These are phyloP conservation scores for Pogonomyrmex californicus DNA, from an alignment of 1,140 invertebrate genomes.

Conservation along the genomic window DNA sequence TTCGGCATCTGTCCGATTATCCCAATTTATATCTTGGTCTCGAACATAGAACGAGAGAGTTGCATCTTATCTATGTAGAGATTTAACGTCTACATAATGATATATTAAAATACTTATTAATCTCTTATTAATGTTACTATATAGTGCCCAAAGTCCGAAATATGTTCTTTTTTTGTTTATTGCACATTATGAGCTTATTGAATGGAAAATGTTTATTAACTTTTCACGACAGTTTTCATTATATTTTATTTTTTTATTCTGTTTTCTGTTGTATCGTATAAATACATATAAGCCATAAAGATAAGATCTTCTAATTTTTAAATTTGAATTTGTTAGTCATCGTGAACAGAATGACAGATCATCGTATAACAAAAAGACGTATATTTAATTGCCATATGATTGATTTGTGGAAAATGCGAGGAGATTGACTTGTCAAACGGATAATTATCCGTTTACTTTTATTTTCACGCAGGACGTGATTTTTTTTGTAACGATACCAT, in stretches of 20 bases:
- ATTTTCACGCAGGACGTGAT: background rate
- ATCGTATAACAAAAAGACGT: background rate
- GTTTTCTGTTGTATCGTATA: background rate
- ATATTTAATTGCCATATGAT: background rate
- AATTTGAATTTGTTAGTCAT: background rate
- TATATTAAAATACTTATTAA: background rate
- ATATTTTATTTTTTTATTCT: background rate
- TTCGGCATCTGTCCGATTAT: background rate
- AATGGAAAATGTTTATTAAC: background rate
- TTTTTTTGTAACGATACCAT: background rate
- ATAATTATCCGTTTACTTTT: background rate
- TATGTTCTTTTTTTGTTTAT: background rate
- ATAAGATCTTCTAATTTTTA: background rate
- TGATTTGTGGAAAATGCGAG: background rate
- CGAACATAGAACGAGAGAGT: background rate
- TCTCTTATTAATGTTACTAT: background rate
- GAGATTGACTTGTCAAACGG: background rate
- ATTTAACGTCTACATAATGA: background rate
- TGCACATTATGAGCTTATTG: background rate
- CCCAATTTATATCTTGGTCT: background rate
- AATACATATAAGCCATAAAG: background rate
- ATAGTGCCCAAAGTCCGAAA: background rate
- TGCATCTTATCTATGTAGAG: background rate
- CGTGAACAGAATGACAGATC: background rate
- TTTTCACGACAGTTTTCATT: conserved; percentile 7